Evolutionary conservation across 2,113 vertebrate species (phyloP).

Genomic region (Hippocampus mohnikei): DNA sequence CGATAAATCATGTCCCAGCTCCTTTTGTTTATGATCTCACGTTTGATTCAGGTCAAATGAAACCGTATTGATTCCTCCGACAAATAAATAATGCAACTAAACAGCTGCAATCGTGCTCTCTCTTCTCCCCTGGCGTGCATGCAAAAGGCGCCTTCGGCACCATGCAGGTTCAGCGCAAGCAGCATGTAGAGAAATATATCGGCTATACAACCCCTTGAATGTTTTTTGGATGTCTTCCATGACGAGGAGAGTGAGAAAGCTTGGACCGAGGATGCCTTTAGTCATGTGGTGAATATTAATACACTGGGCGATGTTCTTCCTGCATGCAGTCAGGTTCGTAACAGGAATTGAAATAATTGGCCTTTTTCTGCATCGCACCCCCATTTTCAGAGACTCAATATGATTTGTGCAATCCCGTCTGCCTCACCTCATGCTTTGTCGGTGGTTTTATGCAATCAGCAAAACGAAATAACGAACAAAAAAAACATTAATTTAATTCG

Average conservation of each 20-base stretch:
- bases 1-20: background rate
- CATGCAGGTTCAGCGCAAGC: background rate
- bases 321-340: background rate
- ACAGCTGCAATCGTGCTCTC: background rate
- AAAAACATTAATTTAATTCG: too few species aligned
- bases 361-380: too few species aligned
- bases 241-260: background rate
- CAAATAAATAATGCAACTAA: conserved; percentile 20
- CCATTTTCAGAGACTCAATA: too few species aligned
- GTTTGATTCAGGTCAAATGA: conserved; percentile 15
- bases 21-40: conserved; percentile 10
- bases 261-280: background rate
- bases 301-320: background rate
- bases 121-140: background rate
- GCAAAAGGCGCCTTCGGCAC: background rate
- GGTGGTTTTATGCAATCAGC: too few species aligned
- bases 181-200: background rate
- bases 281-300: conserved; percentile 20
- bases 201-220: too few species aligned
- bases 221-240: conserved; percentile 13
- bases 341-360: too few species aligned
- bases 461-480: too few species aligned
- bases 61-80: conserved; percentile 23
- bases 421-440: too few species aligned
- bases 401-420: too few species aligned